Base-by-base conservation (phyloP, 1,140 invertebrate genomes). In the Sinonovacula constricta region DNA sequence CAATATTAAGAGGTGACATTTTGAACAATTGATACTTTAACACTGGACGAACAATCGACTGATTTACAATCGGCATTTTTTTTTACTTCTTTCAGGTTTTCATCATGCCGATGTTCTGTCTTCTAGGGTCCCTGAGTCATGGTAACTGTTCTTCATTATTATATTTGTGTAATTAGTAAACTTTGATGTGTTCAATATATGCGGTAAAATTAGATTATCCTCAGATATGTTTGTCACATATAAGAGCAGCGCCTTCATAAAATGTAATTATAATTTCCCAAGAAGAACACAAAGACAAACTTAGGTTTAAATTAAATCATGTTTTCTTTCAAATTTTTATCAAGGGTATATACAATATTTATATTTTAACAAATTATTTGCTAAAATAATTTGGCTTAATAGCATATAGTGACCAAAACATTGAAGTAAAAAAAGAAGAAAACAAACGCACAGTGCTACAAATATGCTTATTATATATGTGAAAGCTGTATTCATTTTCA, bases 51-150 rank as follows among this genome's bases (percentile, higher is more conserved):
- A n/a, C n/a, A n/a, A n/a, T n/a, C n/a, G n/a, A n/a, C n/a, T n/a
- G n/a, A n/a, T n/a, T n/a, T n/a, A n/a, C n/a, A 24, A 2, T 10
- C 3, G 5, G 18, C n/a, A 24, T 26, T 5, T 53, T 34, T 15
- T 30, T 39, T 78, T 79, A 7, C 71, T 33, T 69, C 54, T 85
- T 86, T 10, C 78, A 91, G 89, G 84, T 56, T 92, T 91, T 67
- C 91, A 92, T 81, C 90, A 92, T 81, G 89, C 89, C 14, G 82
- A 90, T 53, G 90, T 89, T 60, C 79, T 92, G 51, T 91, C 91
- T 24, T 89, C 90, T 12, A 83, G 86, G 65, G 76, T 92, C 51
- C 91, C 91, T 2, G 91, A 92, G 80, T 92, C 91, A 81, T 92
- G 91, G 91, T 91, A 85, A 86, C 81, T n/a, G n/a, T n/a, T n/a